These are phyloP conservation scores for Eretmocerus hayati DNA, from an alignment of 2,888 invertebrate species.

Conservation along the genomic window DNA sequence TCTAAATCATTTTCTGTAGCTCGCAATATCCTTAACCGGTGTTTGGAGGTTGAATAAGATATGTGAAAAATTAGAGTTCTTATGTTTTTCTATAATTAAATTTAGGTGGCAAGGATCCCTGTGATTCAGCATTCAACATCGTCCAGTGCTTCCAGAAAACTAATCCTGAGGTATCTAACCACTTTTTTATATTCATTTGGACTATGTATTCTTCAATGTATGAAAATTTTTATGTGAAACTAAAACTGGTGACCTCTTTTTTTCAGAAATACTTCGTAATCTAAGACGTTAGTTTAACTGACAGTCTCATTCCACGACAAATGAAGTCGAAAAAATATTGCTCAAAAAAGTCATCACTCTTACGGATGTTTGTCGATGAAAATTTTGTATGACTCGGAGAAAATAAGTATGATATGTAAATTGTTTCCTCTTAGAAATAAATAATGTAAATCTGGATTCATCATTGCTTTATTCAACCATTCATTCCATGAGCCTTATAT, in stretches of 20 bases:
- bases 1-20: no score
- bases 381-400: no score
- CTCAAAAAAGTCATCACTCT: no score
- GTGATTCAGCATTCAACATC: slow-evolving; percentile 32
- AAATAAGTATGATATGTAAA: background rate
- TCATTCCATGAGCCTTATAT: slow-evolving; percentile 23
- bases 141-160: slow-evolving; percentile 34
- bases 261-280: slow-evolving; percentile 20
- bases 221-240: background rate
- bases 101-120: slow-evolving; percentile 33
- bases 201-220: background rate
- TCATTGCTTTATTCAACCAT: background rate
- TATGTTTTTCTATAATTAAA: no score
- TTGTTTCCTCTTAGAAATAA: background rate
- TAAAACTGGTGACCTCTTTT: background rate
- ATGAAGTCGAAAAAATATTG: no score
- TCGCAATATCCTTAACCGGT: no score
- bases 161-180: slow-evolving; percentile 33
- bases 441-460: background rate
- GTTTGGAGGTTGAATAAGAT: no score
- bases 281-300: no score
- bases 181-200: background rate
- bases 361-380: no score
- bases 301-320: no score
- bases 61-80: no score